Conservation (phyloP, 2,888 invertebrate genomes). For the Belgica antarctica region DNA sequence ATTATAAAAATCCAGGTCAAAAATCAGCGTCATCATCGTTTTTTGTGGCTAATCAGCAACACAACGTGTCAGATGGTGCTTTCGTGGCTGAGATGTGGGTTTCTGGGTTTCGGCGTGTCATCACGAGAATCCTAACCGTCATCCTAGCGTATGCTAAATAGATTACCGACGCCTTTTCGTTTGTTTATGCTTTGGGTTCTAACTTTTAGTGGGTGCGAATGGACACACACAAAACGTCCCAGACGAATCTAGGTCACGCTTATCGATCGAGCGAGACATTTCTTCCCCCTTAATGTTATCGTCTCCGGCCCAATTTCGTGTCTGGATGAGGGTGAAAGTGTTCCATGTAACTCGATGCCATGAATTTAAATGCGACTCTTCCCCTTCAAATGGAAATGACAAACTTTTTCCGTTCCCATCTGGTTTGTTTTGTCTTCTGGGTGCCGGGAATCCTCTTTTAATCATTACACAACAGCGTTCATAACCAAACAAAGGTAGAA, state of each 20-base stretch:
- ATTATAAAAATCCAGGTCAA: neutral
- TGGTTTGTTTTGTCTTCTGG: neutral
- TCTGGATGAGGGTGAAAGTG: conserved; percentile 17
- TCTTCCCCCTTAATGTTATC: neutral
- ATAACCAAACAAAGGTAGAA: neutral
- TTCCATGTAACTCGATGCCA: neutral
- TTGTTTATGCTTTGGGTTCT: neutral
- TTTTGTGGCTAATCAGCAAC: neutral
- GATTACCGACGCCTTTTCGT: neutral
- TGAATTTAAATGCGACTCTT: neutral
- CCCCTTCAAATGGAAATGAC: neutral
- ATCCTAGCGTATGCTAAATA: neutral
- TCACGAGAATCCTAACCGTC: neutral
- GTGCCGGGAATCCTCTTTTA: neutral
- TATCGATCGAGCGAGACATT: conserved; percentile 7
- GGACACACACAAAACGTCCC: neutral
- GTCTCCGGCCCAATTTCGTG: conserved; percentile 15
- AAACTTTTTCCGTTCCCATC: neutral
- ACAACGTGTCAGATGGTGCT: neutral
- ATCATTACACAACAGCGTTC: neutral
- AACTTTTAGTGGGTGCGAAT: neutral
- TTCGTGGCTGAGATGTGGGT: too few species aligned
- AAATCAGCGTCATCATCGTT: conserved; percentile 9
- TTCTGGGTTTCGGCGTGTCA: conserved; percentile 2
- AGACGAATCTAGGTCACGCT: neutral